Evolutionary conservation across 2,888 invertebrate species (phyloP).

Genomic region (Volucella zonaria): DNA sequence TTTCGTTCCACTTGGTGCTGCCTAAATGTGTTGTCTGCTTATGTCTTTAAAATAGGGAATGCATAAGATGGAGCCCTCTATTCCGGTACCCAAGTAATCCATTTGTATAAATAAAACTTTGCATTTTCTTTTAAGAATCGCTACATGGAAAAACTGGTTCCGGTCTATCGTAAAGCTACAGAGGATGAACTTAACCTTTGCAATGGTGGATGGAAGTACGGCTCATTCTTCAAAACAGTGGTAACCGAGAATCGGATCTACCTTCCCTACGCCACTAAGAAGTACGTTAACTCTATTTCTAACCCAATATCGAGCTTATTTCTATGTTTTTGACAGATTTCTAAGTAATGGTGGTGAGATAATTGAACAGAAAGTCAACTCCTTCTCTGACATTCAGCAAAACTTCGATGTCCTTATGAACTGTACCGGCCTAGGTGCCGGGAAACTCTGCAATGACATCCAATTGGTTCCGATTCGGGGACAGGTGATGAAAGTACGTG

Average conservation of each 20-base stretch:
- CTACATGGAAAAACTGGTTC: slow-evolving; percentile 89
- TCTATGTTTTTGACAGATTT: slow-evolving; percentile 83
- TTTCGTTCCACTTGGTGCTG: no score
- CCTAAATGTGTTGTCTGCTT: no score
- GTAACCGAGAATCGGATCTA: slow-evolving; percentile 89
- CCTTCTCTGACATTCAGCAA: slow-evolving; percentile 85
- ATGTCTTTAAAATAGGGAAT: no score
- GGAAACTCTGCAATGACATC: slow-evolving; percentile 88
- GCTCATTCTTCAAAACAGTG: slow-evolving; percentile 91
- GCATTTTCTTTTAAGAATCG: slow-evolving; percentile 85
- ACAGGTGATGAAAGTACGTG: slow-evolving; percentile 91
- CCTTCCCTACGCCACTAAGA: slow-evolving; percentile 90
- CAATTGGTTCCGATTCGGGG: slow-evolving; percentile 91
- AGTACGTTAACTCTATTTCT: slow-evolving; percentile 82
- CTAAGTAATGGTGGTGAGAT: slow-evolving; percentile 86
- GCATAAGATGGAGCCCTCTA: no score
- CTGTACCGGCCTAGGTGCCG: slow-evolving; percentile 93
- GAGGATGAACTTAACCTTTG: slow-evolving; percentile 90
- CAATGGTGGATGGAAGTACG: slow-evolving; percentile 91
- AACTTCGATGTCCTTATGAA: slow-evolving; percentile 90
- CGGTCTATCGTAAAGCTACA: slow-evolving; percentile 88
- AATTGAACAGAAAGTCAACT: slow-evolving; percentile 84
- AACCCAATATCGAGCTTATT: neutral
- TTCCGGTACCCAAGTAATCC: no score
- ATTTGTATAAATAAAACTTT: neutral